Evolutionary conservation across 2,113 vertebrate species (phyloP), one percentile per base, ranked within the genome.

Genomic region (Crotalus helleri): DNA sequence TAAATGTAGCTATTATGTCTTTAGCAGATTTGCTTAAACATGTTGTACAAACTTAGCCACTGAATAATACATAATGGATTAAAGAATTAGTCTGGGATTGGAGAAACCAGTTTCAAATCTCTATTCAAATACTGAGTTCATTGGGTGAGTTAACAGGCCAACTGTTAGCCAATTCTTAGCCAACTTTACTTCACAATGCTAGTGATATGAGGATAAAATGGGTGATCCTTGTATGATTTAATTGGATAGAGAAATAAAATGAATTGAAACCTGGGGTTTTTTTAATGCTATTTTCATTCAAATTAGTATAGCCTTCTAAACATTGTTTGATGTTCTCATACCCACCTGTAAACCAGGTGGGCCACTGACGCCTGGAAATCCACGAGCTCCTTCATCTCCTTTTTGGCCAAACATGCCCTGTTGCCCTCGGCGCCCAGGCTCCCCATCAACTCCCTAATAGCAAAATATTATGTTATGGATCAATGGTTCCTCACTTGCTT

Each of bases 351-450:
- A 97, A 87, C 99, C 99, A 24, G 95, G 93, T 54, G 99, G 98
- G 5, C 99, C 99, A 1, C 94, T 95, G 10, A 96, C 86, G 9
- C 99, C 99, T 46, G 97, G 97, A 54, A 98, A 98, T 55, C 99
- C 99, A 92, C 98, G 97, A 0, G 90, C 55, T 90, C 99, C 99
- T 92, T 99, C 99, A 53, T 99, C 98, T 93, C 99, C 99, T 95
- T 99, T 99, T 58, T 98, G 97, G 1, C 99, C 99, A 1, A 98
- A 97, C 98, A 99, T 98, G 26, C 99, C 99, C 93, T 98, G 98
- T 94, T 98, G 98, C 85, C 99, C 99, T 24, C 98, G 98, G 74
- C 98, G 98, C 7, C 99, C 99, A 54, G 98, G 97, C 90, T 99
- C 98, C 10, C 99, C 98, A 1, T 99, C 99, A 5, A 95, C 96